Evolutionary conservation across 2,888 invertebrate genomes (phyloP).

Genomic region (Syritta pipiens): DNA sequence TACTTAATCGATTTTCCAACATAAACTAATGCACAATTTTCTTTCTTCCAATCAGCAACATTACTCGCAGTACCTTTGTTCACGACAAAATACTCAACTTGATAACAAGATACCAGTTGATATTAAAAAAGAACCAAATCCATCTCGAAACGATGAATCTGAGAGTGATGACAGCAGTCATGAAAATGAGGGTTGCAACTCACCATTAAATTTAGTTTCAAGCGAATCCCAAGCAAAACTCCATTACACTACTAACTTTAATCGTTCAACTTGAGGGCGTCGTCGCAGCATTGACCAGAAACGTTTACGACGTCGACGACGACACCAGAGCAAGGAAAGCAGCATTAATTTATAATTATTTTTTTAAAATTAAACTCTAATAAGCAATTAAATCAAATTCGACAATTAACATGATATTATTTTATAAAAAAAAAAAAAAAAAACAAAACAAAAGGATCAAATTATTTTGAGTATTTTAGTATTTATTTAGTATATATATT

Average conservation of each 20-base stretch:
- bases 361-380: slow-evolving; percentile 26
- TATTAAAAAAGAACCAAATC: slow-evolving; percentile 47
- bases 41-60: slow-evolving; percentile 11
- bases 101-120: slow-evolving; percentile 45
- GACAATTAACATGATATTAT: slow-evolving; percentile 66
- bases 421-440: slow-evolving; percentile 30
- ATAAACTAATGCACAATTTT: too few species aligned
- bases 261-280: slow-evolving; percentile 49
- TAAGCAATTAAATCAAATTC: slow-evolving; percentile 67
- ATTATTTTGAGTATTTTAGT: slow-evolving; percentile 64
- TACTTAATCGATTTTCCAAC: too few species aligned
- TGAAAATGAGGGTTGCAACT: slow-evolving; percentile 71
- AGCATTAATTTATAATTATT: slow-evolving; percentile 48
- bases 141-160: slow-evolving; percentile 56
- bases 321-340: slow-evolving; percentile 12
- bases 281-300: neutral
- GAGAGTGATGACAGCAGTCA: slow-evolving; percentile 67
- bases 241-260: slow-evolving; percentile 47
- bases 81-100: slow-evolving; percentile 71
- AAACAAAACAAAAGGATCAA: slow-evolving; percentile 43
- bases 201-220: slow-evolving; percentile 73
- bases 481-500: slow-evolving; percentile 60
- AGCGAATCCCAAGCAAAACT: slow-evolving; percentile 65
- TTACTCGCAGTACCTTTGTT: slow-evolving; percentile 72
- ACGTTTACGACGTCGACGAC: slow-evolving; percentile 1